Evolutionary conservation across 1,140 invertebrate genomes (phyloP), one percentile per base, ranked within the genome.

Genomic region (Heliconius hermathena): DNA sequence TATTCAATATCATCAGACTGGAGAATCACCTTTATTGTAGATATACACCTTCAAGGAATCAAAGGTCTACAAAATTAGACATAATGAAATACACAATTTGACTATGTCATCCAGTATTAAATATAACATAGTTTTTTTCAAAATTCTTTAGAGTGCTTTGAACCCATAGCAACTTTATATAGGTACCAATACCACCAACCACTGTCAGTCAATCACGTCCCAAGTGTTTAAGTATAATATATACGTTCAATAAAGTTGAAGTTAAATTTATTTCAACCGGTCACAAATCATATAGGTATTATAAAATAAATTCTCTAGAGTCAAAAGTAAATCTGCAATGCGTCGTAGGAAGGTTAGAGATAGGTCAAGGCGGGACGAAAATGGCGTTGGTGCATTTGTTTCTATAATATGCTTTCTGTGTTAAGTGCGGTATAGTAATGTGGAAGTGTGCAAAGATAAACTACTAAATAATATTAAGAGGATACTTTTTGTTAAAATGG

Each of bases 311-410:
- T 72, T 72, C 18, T 38, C 71, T 72, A 72, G 36, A 72, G 33
- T 72, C 36, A 38, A 72, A 72, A 36, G 33, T 41, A 72, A 41
- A 72, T 66, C 71, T 72, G 71, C 71, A 72, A 72, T 72, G 71
- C 71, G 71, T 72, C 71, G 71, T 72, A 41, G 71, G 18, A 72
- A 72, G 71, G 71, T 72, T 72, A 72, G 71, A 72, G 71, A 72
- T 72, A 72, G 71, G 71, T 72, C 71, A 72, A 72, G 71, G 71
- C 36, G 71, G 71, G 71, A 72, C n/a, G 36, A 72, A 71, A 72
- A 72, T 72, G 71, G 71, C 36, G 71, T 72, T 72, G 71, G 71
- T 72, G 71, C 71, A 72, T 72, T 72, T 72, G 36, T 72, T 71
- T 71, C 8, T 71, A 38, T 72, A 20, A 72, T 38, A 16, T 41